Evolutionary conservation across 2,113 vertebrate genomes (phyloP).

Genomic region (Poecile atricapillus): DNA sequence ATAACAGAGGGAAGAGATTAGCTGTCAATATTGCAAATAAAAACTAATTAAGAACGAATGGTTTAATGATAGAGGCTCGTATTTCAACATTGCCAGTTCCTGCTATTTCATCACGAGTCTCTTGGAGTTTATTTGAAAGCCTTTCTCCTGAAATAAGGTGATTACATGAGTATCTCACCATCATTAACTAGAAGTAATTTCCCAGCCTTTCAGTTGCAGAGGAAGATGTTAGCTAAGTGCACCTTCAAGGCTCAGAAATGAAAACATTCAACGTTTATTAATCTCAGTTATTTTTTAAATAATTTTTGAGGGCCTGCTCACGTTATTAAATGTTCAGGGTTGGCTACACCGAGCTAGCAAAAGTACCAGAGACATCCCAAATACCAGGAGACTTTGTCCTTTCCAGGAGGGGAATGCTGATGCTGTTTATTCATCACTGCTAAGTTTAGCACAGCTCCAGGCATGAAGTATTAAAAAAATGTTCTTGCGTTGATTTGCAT

Average conservation of each 20-base stretch:
- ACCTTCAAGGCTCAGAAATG: constrained; percentile 30
- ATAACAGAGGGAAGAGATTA: background rate
- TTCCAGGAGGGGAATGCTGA: background rate
- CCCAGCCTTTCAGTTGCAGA: constrained; percentile 10
- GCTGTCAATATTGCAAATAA: constrained; percentile 51
- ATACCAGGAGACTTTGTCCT: background rate
- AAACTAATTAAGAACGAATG: constrained; percentile 36
- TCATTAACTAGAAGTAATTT: constrained; percentile 47
- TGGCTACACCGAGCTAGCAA: background rate
- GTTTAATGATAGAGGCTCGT: background rate
- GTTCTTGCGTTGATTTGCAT: background rate
- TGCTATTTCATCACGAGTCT: background rate
- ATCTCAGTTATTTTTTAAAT: background rate
- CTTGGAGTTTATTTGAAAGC: constrained; percentile 43
- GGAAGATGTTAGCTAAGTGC: background rate
- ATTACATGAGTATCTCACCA: constrained; percentile 1
- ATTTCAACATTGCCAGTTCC: background rate
- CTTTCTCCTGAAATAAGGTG: constrained; percentile 26
- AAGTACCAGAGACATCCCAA: background rate
- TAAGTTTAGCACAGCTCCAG: constrained; percentile 40
- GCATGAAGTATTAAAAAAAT: background rate
- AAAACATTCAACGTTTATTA: constrained; percentile 12
- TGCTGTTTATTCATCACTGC: constrained; percentile 27
- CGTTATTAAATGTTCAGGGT: background rate
- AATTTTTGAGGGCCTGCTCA: background rate